Base-by-base conservation (phyloP, 1,140 invertebrate genomes). In the Pseudomyrmex sp. region DNA sequence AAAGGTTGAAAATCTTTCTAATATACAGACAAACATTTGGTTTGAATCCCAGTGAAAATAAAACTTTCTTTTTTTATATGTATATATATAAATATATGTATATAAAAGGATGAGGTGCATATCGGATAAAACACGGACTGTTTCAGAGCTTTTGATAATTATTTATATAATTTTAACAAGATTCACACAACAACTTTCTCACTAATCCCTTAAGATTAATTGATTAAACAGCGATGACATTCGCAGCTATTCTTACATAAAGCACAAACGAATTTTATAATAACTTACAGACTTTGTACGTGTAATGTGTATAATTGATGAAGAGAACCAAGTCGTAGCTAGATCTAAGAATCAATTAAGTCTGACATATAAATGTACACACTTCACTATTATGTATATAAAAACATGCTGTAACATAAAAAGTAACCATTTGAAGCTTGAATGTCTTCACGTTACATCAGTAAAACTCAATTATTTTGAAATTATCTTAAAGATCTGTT, bases 161-260 rank as follows among this genome's bases (percentile, higher is more conserved):
- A 70, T 80, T 72, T 80, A 72, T 79, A 50, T 48, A 80, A 70
- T 70, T 59, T 68, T 35, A 35, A 35, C 35, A 35, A 35, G 35
- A 35, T 35, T 35, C 35, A 35, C 65, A 8, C 44, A 80, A 70
- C 59, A 3, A 59, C 59, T 35, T 59, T n/a, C 23, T 79, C 65
- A 13, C 35, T 35, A 26, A 35, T 26, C 12, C 50, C 23, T 13
- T 23, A 59, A 72, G 12, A 50, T 20, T 70, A 58, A 61, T 56
- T 35, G 35, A 72, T 59, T 50, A 23, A 48, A 72, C 13, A n/a
- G 4, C 7, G 4, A 26, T 10, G 20, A 79, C 46, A 68, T 1
- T 58, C 20, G 70, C 4, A 61, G 8, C 70, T 26, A 68, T 72
- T 59, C 12, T 13, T 66, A 5, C 26, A 20, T 10, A 3, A 8